These are phyloP conservation scores for Zosterops lateralis DNA, from an alignment of 2,113 vertebrate genomes.

Conservation along the genomic window DNA sequence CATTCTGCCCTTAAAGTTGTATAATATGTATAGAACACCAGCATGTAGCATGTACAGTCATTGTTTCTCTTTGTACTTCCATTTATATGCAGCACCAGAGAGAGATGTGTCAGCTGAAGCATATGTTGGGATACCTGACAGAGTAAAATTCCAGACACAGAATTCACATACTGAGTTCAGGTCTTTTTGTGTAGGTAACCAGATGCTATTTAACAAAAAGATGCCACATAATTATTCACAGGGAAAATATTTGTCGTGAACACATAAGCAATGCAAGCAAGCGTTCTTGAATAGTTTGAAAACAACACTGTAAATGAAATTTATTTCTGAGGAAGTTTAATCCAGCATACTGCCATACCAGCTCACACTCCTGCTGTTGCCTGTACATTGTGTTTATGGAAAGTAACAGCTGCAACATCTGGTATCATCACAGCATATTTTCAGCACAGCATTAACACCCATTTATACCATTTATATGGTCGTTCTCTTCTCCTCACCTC, in stretches of 20 bases:
- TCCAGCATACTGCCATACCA: not conserved
- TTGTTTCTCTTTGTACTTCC: not conserved
- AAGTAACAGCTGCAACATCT: constrained; percentile 50
- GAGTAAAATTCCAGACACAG: not conserved
- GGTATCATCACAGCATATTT: not conserved
- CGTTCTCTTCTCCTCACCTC: not conserved
- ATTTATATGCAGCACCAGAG: not conserved
- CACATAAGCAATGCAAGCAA: not conserved
- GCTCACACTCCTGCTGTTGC: constrained; percentile 24
- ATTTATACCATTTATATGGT: not conserved
- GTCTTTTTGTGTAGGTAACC: constrained; percentile 14
- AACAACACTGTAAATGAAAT: not conserved
- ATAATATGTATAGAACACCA: not conserved
- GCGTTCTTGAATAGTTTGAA: not conserved
- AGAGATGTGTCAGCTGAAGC: not conserved
- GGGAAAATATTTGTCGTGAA: constrained; percentile 43
- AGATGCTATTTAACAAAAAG: constrained; percentile 33
- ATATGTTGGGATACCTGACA: not conserved
- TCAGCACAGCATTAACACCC: not conserved
- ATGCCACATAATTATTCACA: not conserved
- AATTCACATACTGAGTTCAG: not conserved
- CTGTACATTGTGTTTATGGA: constrained; percentile 1
- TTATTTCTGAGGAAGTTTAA: not conserved
- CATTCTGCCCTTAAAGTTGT: not conserved
- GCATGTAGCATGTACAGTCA: not conserved